Evolutionary conservation across 2,797 vertebrate species (phyloP), one percentile per base, ranked within the genome.

Genomic region (Phaenicophaeus curvirostris): DNA sequence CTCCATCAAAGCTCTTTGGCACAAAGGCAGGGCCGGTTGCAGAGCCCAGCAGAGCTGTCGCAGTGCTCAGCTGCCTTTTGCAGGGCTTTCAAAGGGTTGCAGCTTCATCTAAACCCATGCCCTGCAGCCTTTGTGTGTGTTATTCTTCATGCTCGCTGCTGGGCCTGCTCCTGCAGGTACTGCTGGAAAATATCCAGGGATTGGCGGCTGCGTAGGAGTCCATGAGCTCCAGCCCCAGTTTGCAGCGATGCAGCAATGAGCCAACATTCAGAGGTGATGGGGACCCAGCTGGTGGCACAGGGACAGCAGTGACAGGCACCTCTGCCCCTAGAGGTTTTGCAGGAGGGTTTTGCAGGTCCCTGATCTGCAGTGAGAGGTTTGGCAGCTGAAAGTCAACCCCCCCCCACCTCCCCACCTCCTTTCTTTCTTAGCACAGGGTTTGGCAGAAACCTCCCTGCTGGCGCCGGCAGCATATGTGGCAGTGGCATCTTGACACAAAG

Each of bases 161-260:
- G 7, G 35, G 18, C 44, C 41, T 7, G 1, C n/a, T 53, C 55
- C 46, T 16, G 16, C 33, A 48, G 77, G 44, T 54, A 35, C 24
- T 1, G 1, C 13, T 6, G 4, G 77, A 25, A 58, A 41, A 51
- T n/a, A 15, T 1, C 31, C 15, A 11, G 12, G 42, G 2, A 2
- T 15, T n/a, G 27, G 35, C 2, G 6, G 39, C 9, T 27, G 33
- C 33, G 25, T 27, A 6, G 61, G 33, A 50, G 5, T n/a, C 18
- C 31, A 20, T 0, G 2, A 13, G 50, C 87, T 21, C 24, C 42
- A 11, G 25, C 10, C 58, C 8, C 0, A 0, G 1, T 21, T 5
- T 7, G 57, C 27, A 2, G 50, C 1, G 5, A 2, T 4, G 39
- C 16, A 5, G 11, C 3, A 4, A 4, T 0, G 4, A 44, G 25